These are phyloP conservation scores for Brachionus rotundiformis DNA, from an alignment of 1,140 invertebrate species.

Conservation along the genomic window DNA sequence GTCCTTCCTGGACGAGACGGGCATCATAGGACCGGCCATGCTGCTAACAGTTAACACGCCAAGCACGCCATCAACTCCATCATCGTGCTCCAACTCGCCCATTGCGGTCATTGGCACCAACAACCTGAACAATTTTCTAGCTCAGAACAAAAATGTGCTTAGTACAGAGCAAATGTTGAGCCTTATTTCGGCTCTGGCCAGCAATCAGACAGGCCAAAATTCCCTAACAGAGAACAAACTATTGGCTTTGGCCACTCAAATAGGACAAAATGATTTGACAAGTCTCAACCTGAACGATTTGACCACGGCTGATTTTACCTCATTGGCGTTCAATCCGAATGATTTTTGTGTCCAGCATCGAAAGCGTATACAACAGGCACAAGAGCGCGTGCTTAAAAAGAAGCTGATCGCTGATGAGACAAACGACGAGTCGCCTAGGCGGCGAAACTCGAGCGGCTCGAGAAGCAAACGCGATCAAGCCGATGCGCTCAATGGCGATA, in stretches of 20 bases:
- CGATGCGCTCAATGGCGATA: not conserved
- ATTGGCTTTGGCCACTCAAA: not conserved
- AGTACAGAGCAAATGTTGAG: not conserved
- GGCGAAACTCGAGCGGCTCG: not conserved
- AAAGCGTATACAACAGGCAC: constrained; percentile 51
- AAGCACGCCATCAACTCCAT: not conserved
- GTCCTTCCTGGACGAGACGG: not conserved
- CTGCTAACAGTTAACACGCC: not conserved
- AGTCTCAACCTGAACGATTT: constrained; percentile 22
- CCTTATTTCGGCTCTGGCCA: not conserved
- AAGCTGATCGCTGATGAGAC: not conserved
- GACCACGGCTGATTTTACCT: constrained; percentile 1
- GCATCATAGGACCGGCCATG: not conserved
- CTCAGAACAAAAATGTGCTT: not conserved
- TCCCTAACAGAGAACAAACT: not conserved
- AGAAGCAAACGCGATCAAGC: not conserved
- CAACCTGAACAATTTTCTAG: too few relatives aligned
- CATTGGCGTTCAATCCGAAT: constrained; percentile 38
- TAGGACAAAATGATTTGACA: not conserved
- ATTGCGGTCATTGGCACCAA: not conserved
- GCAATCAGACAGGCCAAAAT: not conserved
- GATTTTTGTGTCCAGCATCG: constrained; percentile 47
- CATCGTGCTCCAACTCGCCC: not conserved
- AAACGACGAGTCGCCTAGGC: not conserved
- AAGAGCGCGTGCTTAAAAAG: constrained; percentile 38